Evolutionary conservation across 1,140 invertebrate species (phyloP).

Genomic region (Aleiodes sp.): DNA sequence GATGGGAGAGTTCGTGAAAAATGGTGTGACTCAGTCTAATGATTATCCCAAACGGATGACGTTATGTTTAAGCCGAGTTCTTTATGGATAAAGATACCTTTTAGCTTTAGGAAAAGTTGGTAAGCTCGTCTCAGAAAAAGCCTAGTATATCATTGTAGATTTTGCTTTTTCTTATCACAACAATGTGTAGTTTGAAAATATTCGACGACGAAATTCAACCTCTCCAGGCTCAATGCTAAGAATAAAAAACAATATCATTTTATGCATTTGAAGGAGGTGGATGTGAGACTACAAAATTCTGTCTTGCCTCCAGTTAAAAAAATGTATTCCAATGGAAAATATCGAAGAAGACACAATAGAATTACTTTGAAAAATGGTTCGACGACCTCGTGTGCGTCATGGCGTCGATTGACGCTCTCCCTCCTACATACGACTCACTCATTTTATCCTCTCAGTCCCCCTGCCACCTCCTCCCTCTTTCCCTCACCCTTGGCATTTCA

Average conservation of each 20-base stretch:
- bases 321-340: neutral
- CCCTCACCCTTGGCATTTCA: neutral
- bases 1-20: neutral
- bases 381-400: neutral
- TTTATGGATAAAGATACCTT: neutral
- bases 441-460: neutral
- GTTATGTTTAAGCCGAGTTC: neutral
- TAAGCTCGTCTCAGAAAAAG: neutral
- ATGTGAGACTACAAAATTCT: no score
- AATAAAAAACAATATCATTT: no score
- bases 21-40: neutral
- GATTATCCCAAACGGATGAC: neutral
- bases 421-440: constrained; percentile 17
- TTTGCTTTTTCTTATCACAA: neutral
- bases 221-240: no score
- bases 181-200: neutral
- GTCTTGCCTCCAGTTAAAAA: no score
- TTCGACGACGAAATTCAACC: no score
- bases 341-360: neutral
- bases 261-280: no score
- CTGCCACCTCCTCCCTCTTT: neutral
- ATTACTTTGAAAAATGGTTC: constrained; percentile 19
- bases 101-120: neutral
- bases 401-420: constrained; percentile 27
- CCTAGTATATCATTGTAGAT: neutral